Evolutionary conservation across 2,888 invertebrate genomes (phyloP).

Genomic region (Beris chalybata): DNA sequence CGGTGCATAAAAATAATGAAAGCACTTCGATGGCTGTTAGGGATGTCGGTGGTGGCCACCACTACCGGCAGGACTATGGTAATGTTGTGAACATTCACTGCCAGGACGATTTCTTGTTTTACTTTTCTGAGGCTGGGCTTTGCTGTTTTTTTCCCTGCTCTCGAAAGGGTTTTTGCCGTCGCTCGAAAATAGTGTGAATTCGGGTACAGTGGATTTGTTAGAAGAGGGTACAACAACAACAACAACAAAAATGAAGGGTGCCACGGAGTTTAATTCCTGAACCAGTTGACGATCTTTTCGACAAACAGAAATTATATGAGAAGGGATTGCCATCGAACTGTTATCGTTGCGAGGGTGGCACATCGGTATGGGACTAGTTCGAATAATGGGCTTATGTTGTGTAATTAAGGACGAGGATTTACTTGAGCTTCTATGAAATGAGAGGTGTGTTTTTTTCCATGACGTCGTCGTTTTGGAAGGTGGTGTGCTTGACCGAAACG

Average conservation of each 20-base stretch:
- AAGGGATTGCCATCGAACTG: no score
- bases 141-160: no score
- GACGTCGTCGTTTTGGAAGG: background rate
- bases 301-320: conserved; percentile 12
- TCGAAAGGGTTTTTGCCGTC: no score
- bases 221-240: no score
- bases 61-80: background rate
- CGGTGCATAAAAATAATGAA: conserved; percentile 27
- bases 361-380: background rate
- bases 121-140: no score
- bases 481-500: background rate
- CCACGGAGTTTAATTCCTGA: conserved; percentile 37
- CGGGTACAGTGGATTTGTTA: no score
- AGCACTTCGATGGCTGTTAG: conserved; percentile 13
- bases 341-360: no score
- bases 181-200: no score
- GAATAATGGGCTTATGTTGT: conserved; percentile 25
- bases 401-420: conserved; percentile 28
- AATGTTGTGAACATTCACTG: no score
- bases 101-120: no score
- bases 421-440: conserved; percentile 20
- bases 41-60: conserved; percentile 9
- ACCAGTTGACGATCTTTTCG: conserved; percentile 32
- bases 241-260: conserved; percentile 34
- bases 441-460: conserved; percentile 21